Conservation (phyloP, 2,888 invertebrate species). For the Shargacucullia verbasci region DNA sequence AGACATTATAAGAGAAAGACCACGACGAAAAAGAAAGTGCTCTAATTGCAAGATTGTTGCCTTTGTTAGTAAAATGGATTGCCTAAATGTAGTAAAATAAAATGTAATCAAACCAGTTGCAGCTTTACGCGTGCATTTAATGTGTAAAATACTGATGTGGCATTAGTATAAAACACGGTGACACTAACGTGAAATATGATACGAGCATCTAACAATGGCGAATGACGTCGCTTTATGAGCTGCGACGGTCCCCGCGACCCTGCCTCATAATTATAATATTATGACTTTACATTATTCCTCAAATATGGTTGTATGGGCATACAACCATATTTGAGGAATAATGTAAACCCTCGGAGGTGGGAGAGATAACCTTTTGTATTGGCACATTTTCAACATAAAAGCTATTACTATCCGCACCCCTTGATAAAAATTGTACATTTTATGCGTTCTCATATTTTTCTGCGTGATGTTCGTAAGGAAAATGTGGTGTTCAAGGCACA, state of each 20-base stretch:
- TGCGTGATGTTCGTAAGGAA: conserved; percentile 12
- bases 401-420: conserved; percentile 59
- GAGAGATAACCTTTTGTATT: conserved; percentile 63
- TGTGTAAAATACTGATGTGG: conserved; percentile 53
- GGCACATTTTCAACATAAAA: conserved; percentile 62
- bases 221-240: conserved; percentile 77
- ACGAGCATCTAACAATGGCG: conserved; percentile 75
- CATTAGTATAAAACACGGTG: conserved; percentile 72
- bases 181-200: conserved; percentile 75
- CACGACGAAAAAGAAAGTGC: conserved; percentile 52
- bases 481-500: conserved; percentile 7
- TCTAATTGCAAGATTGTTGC: conserved; percentile 35
- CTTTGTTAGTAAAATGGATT: conserved; percentile 19
- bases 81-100: conserved; percentile 18
- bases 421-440: conserved; percentile 54
- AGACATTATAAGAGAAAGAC: conserved; percentile 29
- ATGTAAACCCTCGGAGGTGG: conserved; percentile 66
- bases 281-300: conserved; percentile 84
- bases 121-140: conserved; percentile 26
- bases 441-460: conserved; percentile 46
- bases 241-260: conserved; percentile 66
- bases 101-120: conserved; percentile 27
- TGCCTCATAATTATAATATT: conserved; percentile 81
- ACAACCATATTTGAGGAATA: too few relatives aligned
- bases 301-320: conserved; percentile 62